phyloP scores from a whole-genome alignment of 2,113 vertebrate species.

The Eulemur rufifrons region DNA sequence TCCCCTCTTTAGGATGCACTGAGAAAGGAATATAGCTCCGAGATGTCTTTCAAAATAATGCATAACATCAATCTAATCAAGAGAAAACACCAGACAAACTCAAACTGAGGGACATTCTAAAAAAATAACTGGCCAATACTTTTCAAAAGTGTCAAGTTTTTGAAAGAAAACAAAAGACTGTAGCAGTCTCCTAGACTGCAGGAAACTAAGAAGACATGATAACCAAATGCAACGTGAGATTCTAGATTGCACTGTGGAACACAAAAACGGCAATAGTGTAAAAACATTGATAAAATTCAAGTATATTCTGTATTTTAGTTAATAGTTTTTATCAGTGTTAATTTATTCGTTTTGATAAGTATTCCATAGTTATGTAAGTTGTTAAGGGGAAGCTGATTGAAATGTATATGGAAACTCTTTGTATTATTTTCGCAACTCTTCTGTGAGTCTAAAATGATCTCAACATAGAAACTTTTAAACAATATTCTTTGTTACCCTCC shows the following conservation, averaged over 20 bases:
- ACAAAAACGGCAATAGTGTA: background rate
- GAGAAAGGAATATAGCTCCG: background rate
- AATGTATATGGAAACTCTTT: background rate
- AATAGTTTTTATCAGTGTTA: background rate
- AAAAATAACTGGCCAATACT: background rate
- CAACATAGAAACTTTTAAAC: background rate
- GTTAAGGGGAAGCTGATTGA: background rate
- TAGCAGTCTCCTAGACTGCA: background rate
- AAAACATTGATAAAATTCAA: background rate
- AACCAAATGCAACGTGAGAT: background rate
- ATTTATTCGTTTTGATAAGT: background rate
- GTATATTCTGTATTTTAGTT: background rate
- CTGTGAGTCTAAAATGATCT: background rate
- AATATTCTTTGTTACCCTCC: background rate
- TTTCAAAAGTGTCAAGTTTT: background rate
- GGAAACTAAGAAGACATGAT: background rate
- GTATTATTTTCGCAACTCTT: background rate
- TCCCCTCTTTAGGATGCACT: background rate
- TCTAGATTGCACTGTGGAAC: background rate
- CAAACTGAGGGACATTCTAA: background rate
- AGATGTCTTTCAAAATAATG: background rate
- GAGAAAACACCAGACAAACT: background rate
- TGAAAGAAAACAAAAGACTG: background rate
- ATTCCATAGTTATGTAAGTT: background rate
- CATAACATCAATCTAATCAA: background rate